A percentile compares a stretch with the other conserved stretches of the same genome.
Conservation (phyloP, 1,140 invertebrate genomes). For the Lerema accius region DNA sequence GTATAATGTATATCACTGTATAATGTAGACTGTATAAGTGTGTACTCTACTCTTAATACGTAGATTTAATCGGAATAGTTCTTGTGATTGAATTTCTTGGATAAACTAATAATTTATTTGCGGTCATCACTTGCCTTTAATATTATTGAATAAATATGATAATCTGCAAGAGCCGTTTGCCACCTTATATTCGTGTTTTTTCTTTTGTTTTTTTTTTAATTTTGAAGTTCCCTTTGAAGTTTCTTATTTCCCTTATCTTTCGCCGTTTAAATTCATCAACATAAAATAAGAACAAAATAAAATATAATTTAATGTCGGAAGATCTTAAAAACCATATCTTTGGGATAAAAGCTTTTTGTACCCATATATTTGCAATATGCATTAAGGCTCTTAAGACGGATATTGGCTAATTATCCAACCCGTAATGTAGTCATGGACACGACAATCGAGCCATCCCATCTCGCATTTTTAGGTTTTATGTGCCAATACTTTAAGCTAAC, state of each 20-base stretch:
- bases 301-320: not conserved
- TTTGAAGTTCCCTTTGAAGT: too few relatives aligned
- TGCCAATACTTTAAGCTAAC: too few relatives aligned
- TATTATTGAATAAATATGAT: not conserved
- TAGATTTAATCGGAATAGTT: constrained; percentile 10
- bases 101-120: constrained; percentile 5
- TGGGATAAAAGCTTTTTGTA: constrained; percentile 5
- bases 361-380: constrained; percentile 3
- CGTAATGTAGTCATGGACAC: not conserved
- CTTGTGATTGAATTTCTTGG: constrained; percentile 11
- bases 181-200: too few relatives aligned
- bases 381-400: not conserved
- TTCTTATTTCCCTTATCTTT: too few relatives aligned
- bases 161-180: too few relatives aligned
- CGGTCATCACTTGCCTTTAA: not conserved
- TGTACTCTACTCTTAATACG: too few relatives aligned
- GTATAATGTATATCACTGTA: not conserved
- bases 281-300: constrained; percentile 1
- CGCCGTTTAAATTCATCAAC: not conserved
- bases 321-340: constrained; percentile 1
- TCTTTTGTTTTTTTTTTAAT: too few relatives aligned
- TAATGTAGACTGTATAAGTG: not conserved
- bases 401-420: not conserved
- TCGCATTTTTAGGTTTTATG: not conserved
- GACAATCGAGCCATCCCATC: not conserved